Base-by-base conservation (phyloP, 2,888 invertebrate species). In the Pollenia labialis region DNA sequence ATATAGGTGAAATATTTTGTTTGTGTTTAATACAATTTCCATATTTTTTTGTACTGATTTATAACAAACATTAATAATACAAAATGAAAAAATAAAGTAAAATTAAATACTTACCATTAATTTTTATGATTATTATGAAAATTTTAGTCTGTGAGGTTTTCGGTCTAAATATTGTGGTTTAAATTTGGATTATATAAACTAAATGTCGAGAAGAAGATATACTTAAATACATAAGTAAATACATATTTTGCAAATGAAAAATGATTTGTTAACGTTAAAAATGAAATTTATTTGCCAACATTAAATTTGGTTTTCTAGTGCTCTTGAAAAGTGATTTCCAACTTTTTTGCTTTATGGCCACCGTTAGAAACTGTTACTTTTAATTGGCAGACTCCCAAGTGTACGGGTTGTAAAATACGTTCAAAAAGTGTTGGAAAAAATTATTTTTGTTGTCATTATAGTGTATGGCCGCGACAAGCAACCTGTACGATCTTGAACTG, bases 81-180 rank as follows among this genome's bases (percentile, higher is more conserved):
- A 23, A 40, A 44, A 8, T 23, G 68, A 16, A 52, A 58, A 64
- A 72, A 50, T 44, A 32, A 79, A 64, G 7, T 66, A 12, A 58
- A 79, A 58, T 83, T 32, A 66, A 76, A 69, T 58, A 16, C 64
- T 64, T 56, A 76, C 18, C 62, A 71, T 56, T 40, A 60, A 58
- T 50, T 69, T 69, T 50, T 11, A 46, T 56, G 12, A 40, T 54
- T 54, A 54, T 69, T 71, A 50, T 40, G 40, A 50, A 12, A 32
- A 32, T 32, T 4, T 0, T 6, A 32, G n/a, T 2, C 42, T 18
- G 46, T 16, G 18, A 6, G 32, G 6, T 32, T 4, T 32, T 1
- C 6, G 4, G 32, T 32, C 9, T 64, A 2, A 23, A 23, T 23
- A 23, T 40, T 64, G 42, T 66, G 54, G 9, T 23, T 50, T 42